phyloP scores from a whole-genome alignment of 2,113 vertebrate genomes.

The Phocoena sinus region DNA sequence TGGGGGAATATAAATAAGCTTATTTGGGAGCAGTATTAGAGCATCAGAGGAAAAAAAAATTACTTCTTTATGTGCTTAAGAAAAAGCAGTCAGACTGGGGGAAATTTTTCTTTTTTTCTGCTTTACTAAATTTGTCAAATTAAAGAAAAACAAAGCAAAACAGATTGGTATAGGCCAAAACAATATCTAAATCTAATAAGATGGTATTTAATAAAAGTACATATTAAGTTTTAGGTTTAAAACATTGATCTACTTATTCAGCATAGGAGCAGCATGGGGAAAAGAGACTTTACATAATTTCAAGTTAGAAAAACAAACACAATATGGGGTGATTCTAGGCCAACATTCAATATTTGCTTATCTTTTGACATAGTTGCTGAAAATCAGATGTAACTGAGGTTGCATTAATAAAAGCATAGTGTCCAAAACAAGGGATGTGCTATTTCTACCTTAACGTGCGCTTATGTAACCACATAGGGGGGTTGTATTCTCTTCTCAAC shows the following conservation, averaged over 20 bases:
- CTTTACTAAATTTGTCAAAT: not conserved
- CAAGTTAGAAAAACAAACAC: not conserved
- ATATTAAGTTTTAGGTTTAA: not conserved
- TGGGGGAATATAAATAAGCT: not conserved
- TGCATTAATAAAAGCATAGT: not conserved
- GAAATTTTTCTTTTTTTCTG: not conserved
- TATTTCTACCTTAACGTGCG: not conserved
- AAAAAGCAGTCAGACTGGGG: not conserved
- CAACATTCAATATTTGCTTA: not conserved
- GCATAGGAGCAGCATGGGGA: not conserved
- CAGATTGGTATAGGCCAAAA: not conserved
- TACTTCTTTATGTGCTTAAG: not conserved
- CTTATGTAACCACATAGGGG: not conserved
- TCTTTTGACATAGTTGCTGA: not conserved
- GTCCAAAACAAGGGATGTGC: not conserved
- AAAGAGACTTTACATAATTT: not conserved
- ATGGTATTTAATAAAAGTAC: not conserved
- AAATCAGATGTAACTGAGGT: not conserved
- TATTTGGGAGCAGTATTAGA: not conserved
- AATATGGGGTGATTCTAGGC: accelerated
- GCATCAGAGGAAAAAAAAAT: not conserved
- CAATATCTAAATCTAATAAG: not conserved
- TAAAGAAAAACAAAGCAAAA: not conserved
- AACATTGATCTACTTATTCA: not conserved
- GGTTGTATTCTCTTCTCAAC: not conserved